Conservation (phyloP, 2,113 vertebrate species). For the Lota lota region DNA sequence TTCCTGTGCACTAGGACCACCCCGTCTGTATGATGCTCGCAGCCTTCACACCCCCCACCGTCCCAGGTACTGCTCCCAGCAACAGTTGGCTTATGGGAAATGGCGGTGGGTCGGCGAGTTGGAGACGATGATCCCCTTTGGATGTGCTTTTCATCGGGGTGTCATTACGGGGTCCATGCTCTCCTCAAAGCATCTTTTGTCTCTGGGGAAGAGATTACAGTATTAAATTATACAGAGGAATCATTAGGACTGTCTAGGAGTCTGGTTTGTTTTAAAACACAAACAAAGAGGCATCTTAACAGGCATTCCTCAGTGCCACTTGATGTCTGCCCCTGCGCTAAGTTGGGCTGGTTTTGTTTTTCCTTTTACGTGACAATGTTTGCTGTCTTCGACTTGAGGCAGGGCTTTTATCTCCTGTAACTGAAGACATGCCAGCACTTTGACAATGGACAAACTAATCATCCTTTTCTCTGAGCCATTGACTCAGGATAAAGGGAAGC, state of each 20-base stretch:
- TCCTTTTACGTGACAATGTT: conserved; percentile 45
- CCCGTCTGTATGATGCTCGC: background rate
- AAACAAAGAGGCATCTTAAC: conserved; percentile 43
- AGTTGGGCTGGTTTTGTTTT: conserved; percentile 28
- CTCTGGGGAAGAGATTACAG: conserved; percentile 49
- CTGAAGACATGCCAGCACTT: conserved; percentile 63
- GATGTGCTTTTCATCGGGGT: conserved; percentile 71
- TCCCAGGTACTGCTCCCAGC: conserved; percentile 7
- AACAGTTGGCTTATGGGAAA: conserved; percentile 19
- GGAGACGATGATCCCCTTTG: conserved; percentile 43
- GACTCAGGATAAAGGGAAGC: conserved; percentile 68
- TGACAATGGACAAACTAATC: conserved; percentile 67
- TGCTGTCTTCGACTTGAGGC: conserved; percentile 42
- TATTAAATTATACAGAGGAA: conserved; percentile 56
- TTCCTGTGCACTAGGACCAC: conserved; percentile 16
- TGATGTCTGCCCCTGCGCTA: conserved; percentile 28
- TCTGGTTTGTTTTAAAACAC: conserved; percentile 64
- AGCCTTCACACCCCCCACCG: conserved; percentile 6
- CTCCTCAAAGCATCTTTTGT: conserved; percentile 79
- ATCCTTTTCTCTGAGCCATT: conserved; percentile 66
- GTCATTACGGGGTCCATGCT: conserved; percentile 64
- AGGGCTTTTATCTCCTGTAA: conserved; percentile 67
- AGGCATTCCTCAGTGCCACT: conserved; percentile 45
- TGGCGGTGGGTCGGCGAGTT: conserved; percentile 22
- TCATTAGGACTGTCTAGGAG: conserved; percentile 24